Evolutionary conservation across 2,797 vertebrate species (phyloP), one percentile per base, ranked within the genome.

Genomic region (Chelonia mydas): DNA sequence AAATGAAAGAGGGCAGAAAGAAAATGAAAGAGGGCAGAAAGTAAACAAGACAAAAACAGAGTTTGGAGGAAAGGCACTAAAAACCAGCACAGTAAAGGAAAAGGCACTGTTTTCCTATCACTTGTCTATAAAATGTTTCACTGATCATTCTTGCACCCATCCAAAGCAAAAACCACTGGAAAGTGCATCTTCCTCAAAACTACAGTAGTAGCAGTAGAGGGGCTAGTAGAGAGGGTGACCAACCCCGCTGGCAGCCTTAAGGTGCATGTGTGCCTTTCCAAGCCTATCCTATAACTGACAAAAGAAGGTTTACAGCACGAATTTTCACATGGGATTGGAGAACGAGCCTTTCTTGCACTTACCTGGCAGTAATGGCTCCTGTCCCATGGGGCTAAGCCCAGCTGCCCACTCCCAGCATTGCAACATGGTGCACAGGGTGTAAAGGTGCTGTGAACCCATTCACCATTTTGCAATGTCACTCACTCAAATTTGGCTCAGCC

Each of bases 61-160:
- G 19, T n/a, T 55, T 65, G 77, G 3, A 65, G n/a, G 28, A 90
- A 31, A n/a, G 81, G 61, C 0, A 0, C 0, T 5, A 45, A 68
- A 61, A 59, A 53, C 5, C 59, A 4, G 3, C 68, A 21, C n/a
- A 87, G 19, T 31, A 59, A 27, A 41, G 84, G 86, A 55, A 78
- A 50, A 47, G 21, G 37, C 7, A 90, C 84, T 77, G 31, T 54
- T 59, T 92, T 88, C 55, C 10, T 31, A 79, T 91, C 65, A 77
- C 28, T 51, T 13, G 5, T 15, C 82, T 1, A 85, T 21, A 84
- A 21, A 86, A 86, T 3, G 7, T 88, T 72, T 45, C 90, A 89
- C 6, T 61, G 45, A 88, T 7, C 50, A 81, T 37, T 86, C 91
- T n/a, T 53, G 51, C 45, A 88, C 7, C 11, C 7, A 84, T 19